Conservation (phyloP, 2,888 invertebrate genomes). For the Anthrax anthrax region DNA sequence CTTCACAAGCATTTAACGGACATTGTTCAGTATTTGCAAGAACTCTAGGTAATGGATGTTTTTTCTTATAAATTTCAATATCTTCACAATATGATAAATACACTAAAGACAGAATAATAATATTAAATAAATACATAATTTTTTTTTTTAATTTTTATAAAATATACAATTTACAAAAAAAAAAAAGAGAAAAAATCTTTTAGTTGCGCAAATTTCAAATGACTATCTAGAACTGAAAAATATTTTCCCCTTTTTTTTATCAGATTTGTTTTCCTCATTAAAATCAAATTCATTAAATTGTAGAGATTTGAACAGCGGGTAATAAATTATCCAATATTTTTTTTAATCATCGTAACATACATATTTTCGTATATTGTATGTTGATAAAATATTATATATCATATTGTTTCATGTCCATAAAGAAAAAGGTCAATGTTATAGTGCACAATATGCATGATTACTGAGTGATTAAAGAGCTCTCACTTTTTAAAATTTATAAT, state of each 20-base stretch:
- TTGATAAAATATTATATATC: too few relatives aligned
- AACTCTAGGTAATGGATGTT: constrained; percentile 20
- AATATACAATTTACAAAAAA: neutral
- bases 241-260: neutral
- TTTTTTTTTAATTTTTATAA: too few relatives aligned
- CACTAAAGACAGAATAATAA: neutral
- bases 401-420: too few relatives aligned
- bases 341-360: too few relatives aligned
- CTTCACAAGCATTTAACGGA: constrained; percentile 36
- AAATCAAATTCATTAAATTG: neutral
- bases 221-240: neutral
- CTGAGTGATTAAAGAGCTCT: too few relatives aligned
- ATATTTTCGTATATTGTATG: too few relatives aligned
- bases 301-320: neutral
- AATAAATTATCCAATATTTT: neutral
- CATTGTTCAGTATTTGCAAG: constrained; percentile 24
- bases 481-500: too few relatives aligned
- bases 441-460: too few relatives aligned
- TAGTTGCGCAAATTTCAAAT: neutral
- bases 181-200: neutral
- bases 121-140: too few relatives aligned
- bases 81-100: neutral
- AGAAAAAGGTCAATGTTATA: too few relatives aligned
- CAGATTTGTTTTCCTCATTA: neutral
- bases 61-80: constrained; percentile 19